Evolutionary conservation across 2,797 vertebrate species (phyloP).

Genomic region (Lepidocolaptes lacrymiger): DNA sequence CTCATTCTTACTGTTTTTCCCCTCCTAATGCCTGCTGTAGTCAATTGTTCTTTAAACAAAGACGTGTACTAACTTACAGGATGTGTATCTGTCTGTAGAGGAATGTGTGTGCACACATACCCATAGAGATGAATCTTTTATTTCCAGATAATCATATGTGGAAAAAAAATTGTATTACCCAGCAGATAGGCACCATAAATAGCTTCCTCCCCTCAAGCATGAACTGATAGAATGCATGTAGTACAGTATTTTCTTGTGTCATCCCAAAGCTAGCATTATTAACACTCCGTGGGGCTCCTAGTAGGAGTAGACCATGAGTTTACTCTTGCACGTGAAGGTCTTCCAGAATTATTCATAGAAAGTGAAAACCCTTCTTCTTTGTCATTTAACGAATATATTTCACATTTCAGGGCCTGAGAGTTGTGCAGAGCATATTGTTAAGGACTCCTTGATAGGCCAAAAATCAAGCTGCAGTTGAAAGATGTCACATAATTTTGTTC

Average conservation of each 20-base stretch:
- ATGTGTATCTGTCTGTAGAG: not conserved
- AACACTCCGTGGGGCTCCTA: not conserved
- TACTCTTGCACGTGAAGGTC: not conserved
- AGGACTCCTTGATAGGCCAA: not conserved
- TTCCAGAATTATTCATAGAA: not conserved
- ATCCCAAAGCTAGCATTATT: not conserved
- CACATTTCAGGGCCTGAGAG: not conserved
- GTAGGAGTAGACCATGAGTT: not conserved
- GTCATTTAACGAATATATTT: not conserved
- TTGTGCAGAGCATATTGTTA: not conserved
- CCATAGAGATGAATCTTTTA: not conserved
- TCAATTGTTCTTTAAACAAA: not conserved
- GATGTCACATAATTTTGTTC: not conserved
- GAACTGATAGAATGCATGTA: not conserved
- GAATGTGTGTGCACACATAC: not conserved
- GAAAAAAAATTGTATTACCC: not conserved
- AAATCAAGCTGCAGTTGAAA: not conserved
- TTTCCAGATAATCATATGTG: not conserved
- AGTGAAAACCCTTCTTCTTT: not conserved
- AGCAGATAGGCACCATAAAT: not conserved
- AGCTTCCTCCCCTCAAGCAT: not conserved
- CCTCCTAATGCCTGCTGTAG: not conserved
- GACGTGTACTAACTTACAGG: not conserved
- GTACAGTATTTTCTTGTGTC: not conserved
- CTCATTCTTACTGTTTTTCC: not conserved